phyloP scores from a whole-genome alignment of 1,140 invertebrate species.

The Drosophila neocordata region DNA sequence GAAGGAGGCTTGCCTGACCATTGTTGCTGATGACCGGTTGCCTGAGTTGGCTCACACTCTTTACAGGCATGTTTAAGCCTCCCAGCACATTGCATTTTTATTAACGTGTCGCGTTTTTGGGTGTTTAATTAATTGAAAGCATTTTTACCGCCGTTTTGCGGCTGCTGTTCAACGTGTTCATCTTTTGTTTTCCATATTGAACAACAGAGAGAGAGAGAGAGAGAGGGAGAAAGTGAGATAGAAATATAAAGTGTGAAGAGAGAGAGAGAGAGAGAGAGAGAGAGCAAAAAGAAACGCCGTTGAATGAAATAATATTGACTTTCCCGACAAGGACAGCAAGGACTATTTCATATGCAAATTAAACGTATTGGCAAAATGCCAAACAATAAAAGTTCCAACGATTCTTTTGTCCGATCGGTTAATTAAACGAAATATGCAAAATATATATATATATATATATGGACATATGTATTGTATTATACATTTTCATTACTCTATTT shows the following conservation, averaged over 20 bases:
- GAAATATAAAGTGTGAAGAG: too few species aligned
- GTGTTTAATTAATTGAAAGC: conserved; percentile 81
- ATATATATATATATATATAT: neutral
- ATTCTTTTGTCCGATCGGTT: conserved; percentile 31
- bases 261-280: neutral
- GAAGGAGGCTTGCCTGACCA: neutral
- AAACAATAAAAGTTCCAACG: conserved; percentile 19
- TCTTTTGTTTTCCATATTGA: conserved; percentile 33
- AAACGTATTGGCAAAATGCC: conserved; percentile 20
- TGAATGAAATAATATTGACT: conserved; percentile 72
- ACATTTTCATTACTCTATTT: neutral
- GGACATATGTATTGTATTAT: neutral
- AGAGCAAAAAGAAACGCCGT: conserved; percentile 10
- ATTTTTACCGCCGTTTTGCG: conserved; percentile 70
- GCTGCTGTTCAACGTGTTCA: conserved; percentile 21
- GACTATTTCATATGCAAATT: conserved; percentile 29
- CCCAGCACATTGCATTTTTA: conserved; percentile 45
- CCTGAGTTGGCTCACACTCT: conserved; percentile 10
- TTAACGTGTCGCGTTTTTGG: conserved; percentile 56
- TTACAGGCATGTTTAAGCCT: conserved; percentile 13
- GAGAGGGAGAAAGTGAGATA: neutral
- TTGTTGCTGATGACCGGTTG: conserved; percentile 34
- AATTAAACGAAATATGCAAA: conserved; percentile 41
- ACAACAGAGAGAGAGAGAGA: neutral
- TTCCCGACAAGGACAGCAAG: conserved; percentile 48